Evolutionary conservation across 2,888 invertebrate genomes (phyloP), one percentile per base, ranked within the genome.

Genomic region (Eupithecia abbreviata): DNA sequence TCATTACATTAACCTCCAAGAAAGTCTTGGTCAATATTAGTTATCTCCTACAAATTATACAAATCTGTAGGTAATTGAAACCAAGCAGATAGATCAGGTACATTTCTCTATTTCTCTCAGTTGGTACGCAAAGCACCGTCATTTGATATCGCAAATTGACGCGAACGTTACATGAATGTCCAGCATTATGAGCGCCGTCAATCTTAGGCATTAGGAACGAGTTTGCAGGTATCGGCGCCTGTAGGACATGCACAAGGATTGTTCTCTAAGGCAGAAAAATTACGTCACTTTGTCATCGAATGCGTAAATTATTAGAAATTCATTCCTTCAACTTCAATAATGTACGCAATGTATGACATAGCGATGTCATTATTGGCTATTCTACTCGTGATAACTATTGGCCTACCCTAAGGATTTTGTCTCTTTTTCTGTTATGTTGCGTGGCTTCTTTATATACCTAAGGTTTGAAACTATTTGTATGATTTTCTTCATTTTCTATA

Each of bases 111-210:
- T 71, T 74, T 74, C 62, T 74, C 47, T 74, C 45, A 42, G 30
- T 74, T 66, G 41, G 66, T 66, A 62, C 62, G 62, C 62, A 62
- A 66, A 66, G 66, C 42, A 58, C 62, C 45, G 75, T 75, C 68
- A 76, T 73, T 77, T 73, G 74, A 71, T 77, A 77, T 66, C 45
- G 74, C 71, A 73, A 67, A 73, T 77, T 71, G 75, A 75, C 78
- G 75, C 67, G 73, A 75, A 45, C 71, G 68, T 75, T 76, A 69
- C 67, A 65, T n/a, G 65, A 74, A 81, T 79, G 71, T 77, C 77
- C 70, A 74, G 79, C 66, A 72, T 69, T 75, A 71, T 71, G 71
- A 49, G 74, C 77, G 67, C 82, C 82, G 84, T 86, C 80, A 84
- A 82, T 81, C 76, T 74, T 71, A 49, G 62, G 45, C 62, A 10